Percentiles rank a stretch among this genome's conserved stretches.
Evolutionary conservation across 2,888 invertebrate genomes (phyloP).

Genomic region (Lobophora halterata): DNA sequence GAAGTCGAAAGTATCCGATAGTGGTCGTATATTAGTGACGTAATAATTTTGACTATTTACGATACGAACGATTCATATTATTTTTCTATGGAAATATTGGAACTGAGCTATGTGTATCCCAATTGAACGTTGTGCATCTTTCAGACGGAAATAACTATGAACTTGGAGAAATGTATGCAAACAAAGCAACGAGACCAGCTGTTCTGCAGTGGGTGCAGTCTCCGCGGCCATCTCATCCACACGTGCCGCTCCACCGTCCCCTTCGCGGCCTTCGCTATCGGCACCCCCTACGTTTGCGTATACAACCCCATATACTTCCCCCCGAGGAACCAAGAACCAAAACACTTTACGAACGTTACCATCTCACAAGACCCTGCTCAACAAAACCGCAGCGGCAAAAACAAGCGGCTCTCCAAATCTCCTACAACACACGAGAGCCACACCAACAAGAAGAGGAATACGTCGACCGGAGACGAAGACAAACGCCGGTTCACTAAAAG

Average conservation of each 20-base stretch:
- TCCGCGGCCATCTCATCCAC: constrained; percentile 76
- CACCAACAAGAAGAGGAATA: constrained; percentile 52
- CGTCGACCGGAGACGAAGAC: constrained; percentile 36
- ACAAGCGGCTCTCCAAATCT: constrained; percentile 66
- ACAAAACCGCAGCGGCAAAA: constrained; percentile 26
- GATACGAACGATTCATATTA: too few species aligned
- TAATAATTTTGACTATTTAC: too few species aligned
- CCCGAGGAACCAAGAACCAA: constrained; percentile 23
- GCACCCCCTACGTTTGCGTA: constrained; percentile 58
- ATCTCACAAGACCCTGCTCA: constrained; percentile 31
- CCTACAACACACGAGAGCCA: constrained; percentile 57
- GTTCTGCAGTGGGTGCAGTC: constrained; percentile 80
- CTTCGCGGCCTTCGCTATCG: constrained; percentile 65
- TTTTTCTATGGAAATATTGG: too few species aligned
- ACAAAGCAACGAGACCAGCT: constrained; percentile 54
- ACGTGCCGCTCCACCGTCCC: constrained; percentile 58
- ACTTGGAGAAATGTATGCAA: constrained; percentile 53
- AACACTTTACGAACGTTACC: constrained; percentile 19
- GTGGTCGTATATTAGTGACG: too few species aligned
- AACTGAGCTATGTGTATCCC: too few species aligned
- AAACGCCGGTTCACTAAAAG: constrained; percentile 14
- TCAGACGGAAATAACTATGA: constrained; percentile 69
- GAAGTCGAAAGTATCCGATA: too few species aligned
- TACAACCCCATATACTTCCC: constrained; percentile 49
- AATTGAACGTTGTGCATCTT: too few species aligned